Base-by-base conservation (phyloP, 2,797 vertebrate species). In the Poecilia gillii region DNA sequence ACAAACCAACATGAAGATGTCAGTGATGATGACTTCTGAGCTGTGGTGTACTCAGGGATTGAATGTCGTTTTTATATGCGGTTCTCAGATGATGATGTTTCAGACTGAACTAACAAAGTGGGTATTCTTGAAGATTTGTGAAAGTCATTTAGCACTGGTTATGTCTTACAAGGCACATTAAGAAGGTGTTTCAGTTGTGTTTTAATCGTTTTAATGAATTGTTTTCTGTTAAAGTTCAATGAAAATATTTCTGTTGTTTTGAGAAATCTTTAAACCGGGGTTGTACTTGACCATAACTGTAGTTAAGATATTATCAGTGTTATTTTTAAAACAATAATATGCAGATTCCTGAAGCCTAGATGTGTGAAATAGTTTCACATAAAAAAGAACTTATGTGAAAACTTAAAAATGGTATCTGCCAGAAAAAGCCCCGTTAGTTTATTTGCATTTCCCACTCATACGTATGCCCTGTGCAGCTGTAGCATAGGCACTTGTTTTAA, bases 1-100 rank as follows among this genome's bases (percentile, higher is more conserved):
- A 72, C 71, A 43, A 82, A 89, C 49, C 70, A 75, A 68, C 75
- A 20, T 31, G 57, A 73, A 11, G 87, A 85, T 71, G 64, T 75
- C 70, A 95, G 95, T 77, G 94, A 95, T 76, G 93, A 95, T 76
- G 94, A 95, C n/a, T 96, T 96, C 81, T 96, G 77, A 93, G 13
- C 66, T 73, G 80, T 78, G 6, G 20, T 85, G 43, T 66, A 49
- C 79, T 91, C 59, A 83, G 72, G 75, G 66, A 75, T 84, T 83
- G 0, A 74, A 68, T 12, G 53, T 28, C 25, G 25, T 28, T 57
- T 57, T 57, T 57, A 57, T 57, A 57, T 57, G 12, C 11, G 25
- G 53, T 57, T 57, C 53, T 28, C 25, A 28, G 53, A 57, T 57
- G 53, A 57, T 57, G 25, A 6, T 53, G 51, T 28, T 80, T 0